phyloP scores from a whole-genome alignment of 2,113 vertebrate species.

The Varanus salvator region DNA sequence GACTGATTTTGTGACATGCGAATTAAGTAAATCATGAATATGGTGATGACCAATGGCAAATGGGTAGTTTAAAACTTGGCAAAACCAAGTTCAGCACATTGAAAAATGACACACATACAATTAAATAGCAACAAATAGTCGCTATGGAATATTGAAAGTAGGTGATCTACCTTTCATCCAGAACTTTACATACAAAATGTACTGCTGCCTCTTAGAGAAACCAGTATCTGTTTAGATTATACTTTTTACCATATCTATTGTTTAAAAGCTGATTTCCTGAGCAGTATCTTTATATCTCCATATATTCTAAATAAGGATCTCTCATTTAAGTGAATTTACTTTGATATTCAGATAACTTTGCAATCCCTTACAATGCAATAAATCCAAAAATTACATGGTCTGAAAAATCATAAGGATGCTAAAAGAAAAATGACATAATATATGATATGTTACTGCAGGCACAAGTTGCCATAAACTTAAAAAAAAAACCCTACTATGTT shows the following conservation, averaged over 20 bases:
- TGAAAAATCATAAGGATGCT: neutral
- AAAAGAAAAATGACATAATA: neutral
- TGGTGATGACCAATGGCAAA: neutral
- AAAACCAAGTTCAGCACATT: neutral
- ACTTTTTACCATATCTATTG: slow-evolving; percentile 35
- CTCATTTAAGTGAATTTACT: slow-evolving; percentile 29
- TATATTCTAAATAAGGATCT: slow-evolving; percentile 14
- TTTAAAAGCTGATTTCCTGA: slow-evolving; percentile 42
- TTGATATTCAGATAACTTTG: slow-evolving; percentile 15
- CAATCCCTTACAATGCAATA: slow-evolving; percentile 6
- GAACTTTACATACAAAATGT: neutral
- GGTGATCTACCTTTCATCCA: slow-evolving; percentile 27
- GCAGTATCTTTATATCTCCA: neutral
- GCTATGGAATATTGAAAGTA: slow-evolving; percentile 24
- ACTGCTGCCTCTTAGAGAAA: slow-evolving; percentile 33
- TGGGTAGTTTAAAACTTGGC: neutral
- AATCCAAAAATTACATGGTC: slow-evolving; percentile 11
- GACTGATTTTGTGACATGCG: neutral
- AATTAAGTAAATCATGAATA: slow-evolving; percentile 8
- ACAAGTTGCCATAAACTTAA: slow-evolving; percentile 6
- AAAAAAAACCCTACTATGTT: slow-evolving; percentile 19
- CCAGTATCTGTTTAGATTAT: slow-evolving; percentile 25
- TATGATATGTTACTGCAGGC: neutral
- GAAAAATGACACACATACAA: slow-evolving; percentile 26
- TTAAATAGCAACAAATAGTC: slow-evolving; percentile 14